Percentiles rank a stretch among this genome's conserved stretches.
Conservation (phyloP, 2,888 invertebrate genomes). For the Mimachlamys varia region DNA sequence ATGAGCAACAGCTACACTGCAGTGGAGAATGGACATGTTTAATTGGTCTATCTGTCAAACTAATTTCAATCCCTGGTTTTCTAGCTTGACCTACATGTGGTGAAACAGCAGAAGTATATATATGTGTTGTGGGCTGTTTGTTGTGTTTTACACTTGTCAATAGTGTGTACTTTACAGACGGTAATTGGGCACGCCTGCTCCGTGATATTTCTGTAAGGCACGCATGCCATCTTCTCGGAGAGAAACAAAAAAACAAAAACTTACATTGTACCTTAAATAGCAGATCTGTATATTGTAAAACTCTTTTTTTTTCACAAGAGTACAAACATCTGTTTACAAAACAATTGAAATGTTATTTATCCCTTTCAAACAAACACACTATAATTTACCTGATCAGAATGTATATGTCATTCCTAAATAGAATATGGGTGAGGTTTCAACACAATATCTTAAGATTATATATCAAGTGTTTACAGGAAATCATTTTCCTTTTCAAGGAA, state of each 20-base stretch:
- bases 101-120: neutral
- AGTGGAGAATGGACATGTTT: neutral
- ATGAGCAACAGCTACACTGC: neutral
- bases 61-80: neutral
- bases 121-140: neutral
- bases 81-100: too few relatives aligned
- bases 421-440: neutral
- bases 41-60: slow-evolving; percentile 2
- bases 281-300: neutral
- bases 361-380: neutral
- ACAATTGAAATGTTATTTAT: neutral
- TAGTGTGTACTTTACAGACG: neutral
- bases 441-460: too few relatives aligned
- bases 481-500: neutral
- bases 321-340: neutral
- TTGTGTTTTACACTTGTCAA: neutral
- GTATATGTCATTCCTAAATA: neutral
- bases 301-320: neutral
- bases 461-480: too few relatives aligned
- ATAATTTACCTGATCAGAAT: neutral
- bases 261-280: neutral
- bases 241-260: too few relatives aligned
- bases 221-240: neutral
- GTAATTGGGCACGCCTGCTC: neutral
- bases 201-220: neutral